Base-by-base conservation (phyloP, 2,888 invertebrate species). In the Plebejus anna region DNA sequence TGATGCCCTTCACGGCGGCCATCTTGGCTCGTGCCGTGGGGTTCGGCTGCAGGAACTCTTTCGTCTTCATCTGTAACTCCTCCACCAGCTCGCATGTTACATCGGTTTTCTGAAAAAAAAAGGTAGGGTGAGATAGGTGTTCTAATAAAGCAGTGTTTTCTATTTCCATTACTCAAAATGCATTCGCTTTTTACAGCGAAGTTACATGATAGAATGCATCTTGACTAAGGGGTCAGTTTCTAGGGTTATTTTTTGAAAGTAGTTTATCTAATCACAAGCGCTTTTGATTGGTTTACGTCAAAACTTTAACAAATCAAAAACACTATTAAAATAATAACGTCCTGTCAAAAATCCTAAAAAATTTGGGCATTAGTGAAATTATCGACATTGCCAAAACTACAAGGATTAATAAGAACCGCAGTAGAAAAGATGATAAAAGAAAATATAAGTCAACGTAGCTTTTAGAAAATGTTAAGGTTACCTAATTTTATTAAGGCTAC, bases 1-100 rank as follows among this genome's bases (percentile, higher is more conserved):
- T 98, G 84, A 99, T 98, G 79, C 98, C 97, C 91, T 98, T 98
- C 61, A 98, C 98, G 77, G 98, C 98, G 6, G 98, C 98, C 98
- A 98, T 98, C 92, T 98, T 98, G 66, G 98, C 98, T 78, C 98
- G 95, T 22, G 98, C 98, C 79, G 97, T 99, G 77, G 99, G 99
- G 95, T 99, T 99, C 76, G 99, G 99, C 90, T 99, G 99, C 71
- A 99, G 96, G 90, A 98, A 99, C 94, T 99, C 99, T 94, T 99
- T 99, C 78, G 99, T 99, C 94, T 99, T 99, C 82, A 96, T 94
- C 90, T 99, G 98, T 82, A 99, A 93, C 86, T 99, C 99, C 89
- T 99, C 99, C 59, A 99, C 98, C 85, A 99, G 94, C 90, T 99
- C 99, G 85, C 97, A 97, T 80, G 99, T 99, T 78, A 99, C 98